A percentile compares a stretch with the other conserved stretches of the same genome.
Evolutionary conservation across 2,797 vertebrate genomes (phyloP).

Genomic region (Florisuga fusca): DNA sequence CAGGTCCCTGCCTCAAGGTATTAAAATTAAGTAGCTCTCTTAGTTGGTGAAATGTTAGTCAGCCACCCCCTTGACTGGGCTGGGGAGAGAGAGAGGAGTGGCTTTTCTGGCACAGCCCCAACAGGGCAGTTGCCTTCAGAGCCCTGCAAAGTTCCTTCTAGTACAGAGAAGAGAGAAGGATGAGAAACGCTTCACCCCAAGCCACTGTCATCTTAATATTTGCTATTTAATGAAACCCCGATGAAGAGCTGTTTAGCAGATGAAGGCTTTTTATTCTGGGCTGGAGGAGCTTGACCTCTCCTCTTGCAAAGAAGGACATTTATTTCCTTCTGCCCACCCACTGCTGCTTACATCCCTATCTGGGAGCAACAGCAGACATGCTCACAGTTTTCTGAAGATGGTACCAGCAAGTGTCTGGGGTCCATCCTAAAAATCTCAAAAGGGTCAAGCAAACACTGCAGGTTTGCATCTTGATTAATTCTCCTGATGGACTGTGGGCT

Average conservation of each 20-base stretch:
- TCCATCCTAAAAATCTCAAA: background rate
- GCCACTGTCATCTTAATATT: background rate
- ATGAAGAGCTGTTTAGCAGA: background rate
- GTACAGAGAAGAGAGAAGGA: background rate
- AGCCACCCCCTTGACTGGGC: rapidly evolving
- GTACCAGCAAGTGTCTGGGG: background rate
- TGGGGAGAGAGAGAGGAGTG: background rate
- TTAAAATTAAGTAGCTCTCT: background rate
- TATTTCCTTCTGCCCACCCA: background rate
- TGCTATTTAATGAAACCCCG: background rate
- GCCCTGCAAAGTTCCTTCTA: background rate
- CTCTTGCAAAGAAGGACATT: background rate
- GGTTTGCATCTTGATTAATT: background rate
- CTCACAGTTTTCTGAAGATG: background rate
- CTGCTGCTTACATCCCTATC: background rate
- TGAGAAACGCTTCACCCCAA: background rate
- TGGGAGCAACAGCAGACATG: rapidly evolving
- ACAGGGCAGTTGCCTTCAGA: background rate
- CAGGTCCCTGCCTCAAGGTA: background rate
- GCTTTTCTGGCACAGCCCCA: background rate
- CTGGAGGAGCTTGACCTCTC: background rate
- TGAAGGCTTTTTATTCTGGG: background rate
- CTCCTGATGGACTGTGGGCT: background rate
- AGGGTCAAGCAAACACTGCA: background rate
- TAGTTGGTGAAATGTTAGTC: background rate